Evolutionary conservation across 37 sponge, comb jelly and placozoan genomes (phyloP), one percentile per base, ranked within the genome.

Genomic region (Mnemiopsis leidyi): DNA sequence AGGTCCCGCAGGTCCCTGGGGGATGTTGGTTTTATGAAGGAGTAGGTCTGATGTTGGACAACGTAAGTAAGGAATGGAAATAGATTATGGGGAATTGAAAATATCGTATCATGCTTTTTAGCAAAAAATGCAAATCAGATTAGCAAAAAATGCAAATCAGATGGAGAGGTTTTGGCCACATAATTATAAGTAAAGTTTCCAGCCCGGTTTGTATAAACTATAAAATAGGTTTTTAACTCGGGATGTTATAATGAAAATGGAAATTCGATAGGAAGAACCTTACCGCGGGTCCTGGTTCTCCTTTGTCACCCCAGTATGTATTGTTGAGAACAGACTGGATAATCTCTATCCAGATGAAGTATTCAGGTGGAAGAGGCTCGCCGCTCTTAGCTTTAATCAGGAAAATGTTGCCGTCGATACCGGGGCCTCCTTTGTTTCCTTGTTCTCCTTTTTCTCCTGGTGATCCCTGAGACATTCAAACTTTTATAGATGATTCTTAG

Each of bases 371-470:
- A 25, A 21, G 1, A 20, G 73, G 73, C 1, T 21, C 73, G 5
- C 61, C 61, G 13, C 5, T 48, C 29, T 69, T 20, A 25, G 73
- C 28, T 21, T 69, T 25, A 3, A 69, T 25, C 24, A 25, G 24
- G 73, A 69, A 69, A 25, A 69, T 69, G 73, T 93, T 90, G 32
- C 94, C 94, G 33, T n/a, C 38, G 0, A 23, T 32, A 28, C 94
- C 94, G 2, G 34, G 39, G 73, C 30, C 39, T 5, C 94, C 94
- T 21, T 7, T 34, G 31, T 20, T 0, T 37, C 93, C 93, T 5
- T 69, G 5, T 0, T 0, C 37, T 31, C 93, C 93, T 38, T 77
- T 48, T 13, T 48, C 61, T 48, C 61, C 61, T 5, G 61, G 13
- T 13, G 13, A 18, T 48, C 61, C 61, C 61, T 48, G 61, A 13